Conservation (phyloP, 2,113 vertebrate genomes). For the Apteryx mantelli region DNA sequence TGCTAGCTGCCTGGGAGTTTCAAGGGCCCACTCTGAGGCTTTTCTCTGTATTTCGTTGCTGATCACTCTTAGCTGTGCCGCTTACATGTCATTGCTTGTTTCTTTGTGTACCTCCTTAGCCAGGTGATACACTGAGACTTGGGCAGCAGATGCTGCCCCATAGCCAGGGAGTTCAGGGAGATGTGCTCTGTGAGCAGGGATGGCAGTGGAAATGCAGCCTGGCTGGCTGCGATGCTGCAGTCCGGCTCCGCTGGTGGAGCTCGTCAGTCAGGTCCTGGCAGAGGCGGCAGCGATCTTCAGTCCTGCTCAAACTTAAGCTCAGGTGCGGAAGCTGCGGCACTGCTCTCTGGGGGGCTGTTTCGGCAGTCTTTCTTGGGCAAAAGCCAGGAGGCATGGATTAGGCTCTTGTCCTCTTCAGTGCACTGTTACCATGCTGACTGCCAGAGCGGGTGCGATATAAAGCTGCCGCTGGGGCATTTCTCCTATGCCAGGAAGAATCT, state of each 20-base stretch:
- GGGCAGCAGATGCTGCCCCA: background rate
- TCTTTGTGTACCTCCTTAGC: background rate
- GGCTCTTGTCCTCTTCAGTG: background rate
- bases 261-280: background rate
- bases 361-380: background rate
- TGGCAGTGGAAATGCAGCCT: background rate
- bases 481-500: background rate
- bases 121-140: background rate
- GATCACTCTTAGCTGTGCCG: background rate
- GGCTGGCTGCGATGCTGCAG: background rate
- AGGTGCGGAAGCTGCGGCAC: background rate
- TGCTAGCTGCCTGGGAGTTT: background rate
- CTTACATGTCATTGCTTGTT: background rate
- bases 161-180: no score
- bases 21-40: background rate
- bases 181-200: accelerated
- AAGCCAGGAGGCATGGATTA: background rate
- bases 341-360: background rate
- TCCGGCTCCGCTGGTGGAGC: background rate
- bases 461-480: background rate
- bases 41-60: background rate
- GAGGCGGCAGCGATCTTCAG: background rate
- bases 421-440: background rate
- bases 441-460: background rate
- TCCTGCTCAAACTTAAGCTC: background rate